phyloP scores from a whole-genome alignment of 1,140 invertebrate species.

The Drosophila trapezifrons region DNA sequence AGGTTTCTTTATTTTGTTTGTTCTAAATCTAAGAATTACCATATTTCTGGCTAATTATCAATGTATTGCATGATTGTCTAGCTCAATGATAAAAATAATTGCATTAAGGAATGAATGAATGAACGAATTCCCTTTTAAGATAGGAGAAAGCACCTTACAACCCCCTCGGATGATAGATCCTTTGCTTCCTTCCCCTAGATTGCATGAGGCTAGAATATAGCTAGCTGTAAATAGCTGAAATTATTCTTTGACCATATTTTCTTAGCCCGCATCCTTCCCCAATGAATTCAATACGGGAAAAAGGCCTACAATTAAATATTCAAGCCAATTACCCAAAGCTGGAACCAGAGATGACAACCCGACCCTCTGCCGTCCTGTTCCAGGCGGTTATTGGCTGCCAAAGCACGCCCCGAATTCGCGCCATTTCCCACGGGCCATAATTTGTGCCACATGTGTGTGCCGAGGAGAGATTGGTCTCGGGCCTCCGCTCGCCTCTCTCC shows the following conservation, averaged over 20 bases:
- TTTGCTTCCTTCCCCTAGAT: not conserved
- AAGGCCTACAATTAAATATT: conserved; percentile 66
- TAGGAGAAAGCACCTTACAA: conserved; percentile 4
- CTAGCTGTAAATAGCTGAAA: conserved; percentile 22
- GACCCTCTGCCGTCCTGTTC: not conserved
- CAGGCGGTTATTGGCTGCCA: conserved; percentile 52
- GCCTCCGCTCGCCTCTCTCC: not conserved
- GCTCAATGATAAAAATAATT: not conserved
- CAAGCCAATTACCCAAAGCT: conserved; percentile 57
- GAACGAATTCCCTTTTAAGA: not conserved
- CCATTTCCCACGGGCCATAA: conserved; percentile 50
- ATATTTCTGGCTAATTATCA: not conserved
- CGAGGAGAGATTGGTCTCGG: conserved; percentile 3
- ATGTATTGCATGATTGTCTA: conserved; percentile 21
- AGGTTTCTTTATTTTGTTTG: not conserved
- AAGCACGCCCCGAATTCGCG: conserved; percentile 49
- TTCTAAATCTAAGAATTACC: not conserved
- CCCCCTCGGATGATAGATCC: not conserved
- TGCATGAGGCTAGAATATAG: conserved; percentile 27
- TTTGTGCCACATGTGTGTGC: conserved; percentile 37
- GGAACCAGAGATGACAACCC: not conserved
- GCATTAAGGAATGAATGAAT: not conserved
- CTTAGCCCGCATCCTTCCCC: conserved; percentile 3
- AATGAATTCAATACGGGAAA: conserved; percentile 36
- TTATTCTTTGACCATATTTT: conserved; percentile 9